Conservation (phyloP, 2,888 invertebrate genomes). For the Norana najaformis region DNA sequence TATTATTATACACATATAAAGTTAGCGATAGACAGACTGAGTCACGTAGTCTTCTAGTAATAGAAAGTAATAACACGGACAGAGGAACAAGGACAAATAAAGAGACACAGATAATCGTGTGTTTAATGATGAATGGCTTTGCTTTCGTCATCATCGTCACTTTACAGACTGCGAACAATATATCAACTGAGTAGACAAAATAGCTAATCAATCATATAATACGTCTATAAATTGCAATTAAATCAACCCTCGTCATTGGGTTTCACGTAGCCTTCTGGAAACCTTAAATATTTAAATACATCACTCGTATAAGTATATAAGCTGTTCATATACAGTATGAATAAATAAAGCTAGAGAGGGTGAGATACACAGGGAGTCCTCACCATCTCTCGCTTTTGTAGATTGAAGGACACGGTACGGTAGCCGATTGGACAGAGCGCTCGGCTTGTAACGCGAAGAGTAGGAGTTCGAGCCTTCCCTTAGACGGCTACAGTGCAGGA, state of each 20-base stretch:
- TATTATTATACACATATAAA: slow-evolving; percentile 16
- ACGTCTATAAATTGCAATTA: background rate
- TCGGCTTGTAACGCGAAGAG: no score
- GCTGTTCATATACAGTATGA: background rate
- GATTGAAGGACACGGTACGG: no score
- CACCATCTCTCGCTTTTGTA: no score
- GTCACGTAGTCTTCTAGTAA: no score
- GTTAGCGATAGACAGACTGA: no score
- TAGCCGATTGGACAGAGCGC: no score
- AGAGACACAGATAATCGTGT: background rate
- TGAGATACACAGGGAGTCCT: no score
- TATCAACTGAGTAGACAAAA: background rate
- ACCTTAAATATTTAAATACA: background rate
- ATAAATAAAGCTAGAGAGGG: background rate
- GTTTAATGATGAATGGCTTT: no score
- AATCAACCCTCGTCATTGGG: background rate
- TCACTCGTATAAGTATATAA: background rate
- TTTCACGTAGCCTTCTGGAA: background rate
- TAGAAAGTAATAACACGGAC: background rate
- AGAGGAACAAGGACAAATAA: background rate
- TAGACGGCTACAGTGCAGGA: no score
- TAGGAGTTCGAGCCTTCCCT: no score
- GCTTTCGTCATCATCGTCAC: background rate
- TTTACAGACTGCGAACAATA: background rate
- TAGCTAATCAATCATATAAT: background rate